These are phyloP conservation scores for Drosophila setifemur DNA, from an alignment of 1,140 invertebrate species.

Conservation along the genomic window DNA sequence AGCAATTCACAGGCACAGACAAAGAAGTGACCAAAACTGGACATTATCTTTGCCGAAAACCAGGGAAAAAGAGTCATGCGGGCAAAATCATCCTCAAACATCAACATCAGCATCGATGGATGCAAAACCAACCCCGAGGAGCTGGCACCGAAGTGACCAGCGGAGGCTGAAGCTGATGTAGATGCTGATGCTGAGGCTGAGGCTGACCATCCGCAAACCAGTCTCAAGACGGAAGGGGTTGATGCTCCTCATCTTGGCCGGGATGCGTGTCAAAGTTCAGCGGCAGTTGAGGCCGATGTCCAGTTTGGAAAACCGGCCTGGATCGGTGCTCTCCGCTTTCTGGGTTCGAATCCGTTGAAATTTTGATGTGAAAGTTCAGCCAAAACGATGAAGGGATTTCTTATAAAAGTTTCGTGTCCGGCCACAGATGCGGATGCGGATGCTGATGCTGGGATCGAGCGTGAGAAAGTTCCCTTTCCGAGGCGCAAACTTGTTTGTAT, in stretches of 20 bases:
- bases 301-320: conserved; percentile 78
- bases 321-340: conserved; percentile 22
- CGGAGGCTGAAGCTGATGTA: conserved; percentile 24
- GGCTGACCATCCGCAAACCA: conserved; percentile 45
- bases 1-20: conserved; percentile 5
- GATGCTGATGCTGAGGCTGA: conserved; percentile 24
- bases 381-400: conserved; percentile 46
- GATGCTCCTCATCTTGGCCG: conserved; percentile 65
- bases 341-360: conserved; percentile 73
- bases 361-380: conserved; percentile 82
- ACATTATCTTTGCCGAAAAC: conserved; percentile 73
- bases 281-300: conserved; percentile 57
- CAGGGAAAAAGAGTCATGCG: conserved; percentile 30
- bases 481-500: conserved; percentile 55
- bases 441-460: conserved; percentile 45
- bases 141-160: conserved; percentile 33
- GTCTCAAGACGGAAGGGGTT: conserved; percentile 43
- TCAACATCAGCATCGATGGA: conserved; percentile 16
- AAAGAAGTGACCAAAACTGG: conserved; percentile 62
- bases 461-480: conserved; percentile 58
- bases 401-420: conserved; percentile 77
- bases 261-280: conserved; percentile 80
- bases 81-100: conserved; percentile 41
- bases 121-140: conserved; percentile 44
- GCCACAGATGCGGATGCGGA: conserved; percentile 53